Base-by-base conservation (phyloP, 2,113 vertebrate species). In the Taurulus bubalis region DNA sequence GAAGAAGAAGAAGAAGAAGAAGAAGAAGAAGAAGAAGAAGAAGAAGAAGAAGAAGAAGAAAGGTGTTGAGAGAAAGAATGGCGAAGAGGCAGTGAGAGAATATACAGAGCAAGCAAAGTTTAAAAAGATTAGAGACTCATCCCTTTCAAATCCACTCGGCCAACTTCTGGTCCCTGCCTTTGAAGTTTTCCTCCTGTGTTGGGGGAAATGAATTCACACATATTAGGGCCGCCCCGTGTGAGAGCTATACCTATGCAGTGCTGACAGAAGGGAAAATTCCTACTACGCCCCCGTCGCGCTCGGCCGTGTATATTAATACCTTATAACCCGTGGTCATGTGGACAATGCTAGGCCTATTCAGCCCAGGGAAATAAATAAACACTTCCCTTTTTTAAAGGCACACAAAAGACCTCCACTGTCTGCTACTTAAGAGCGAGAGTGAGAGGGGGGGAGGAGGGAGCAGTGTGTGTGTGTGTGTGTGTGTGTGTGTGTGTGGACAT, bases 81-180 rank as follows among this genome's bases (percentile, higher is more conserved):
- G 78, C 4, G 10, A 79, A 80, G 83, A 85, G 40, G 63, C 79
- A 86, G 73, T 34, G 72, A 70, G 68, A 87, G 94, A 94, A 94
- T 79, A 87, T 64, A 94, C 86, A 69, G 90, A 83, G 92, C 94
- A 91, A 93, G 93, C 91, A 88, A 93, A 94, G 91, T 95, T 95
- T 89, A 94, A 92, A 91, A 83, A 93, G 92, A 95, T 95, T 94
- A 94, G 72, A 83, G 91, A 87, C 87, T 93, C 93, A 93, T 93
- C 91, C 91, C 87, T 86, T 92, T 94, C 77, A 92, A 93, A 94
- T 93, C 88, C 93, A 85, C 86, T 80, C 75, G 58, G 89, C 90
- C 69, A 80, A 92, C 82, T 89, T 88, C 66, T 63, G 51, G n/a
- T 83, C 47, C 56, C 60, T 58, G 77, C 79, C 93, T 94, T 94